These are phyloP conservation scores for Typhlichthys eigenmanni DNA, from an alignment of 2,797 vertebrate species.

Conservation along the genomic window DNA sequence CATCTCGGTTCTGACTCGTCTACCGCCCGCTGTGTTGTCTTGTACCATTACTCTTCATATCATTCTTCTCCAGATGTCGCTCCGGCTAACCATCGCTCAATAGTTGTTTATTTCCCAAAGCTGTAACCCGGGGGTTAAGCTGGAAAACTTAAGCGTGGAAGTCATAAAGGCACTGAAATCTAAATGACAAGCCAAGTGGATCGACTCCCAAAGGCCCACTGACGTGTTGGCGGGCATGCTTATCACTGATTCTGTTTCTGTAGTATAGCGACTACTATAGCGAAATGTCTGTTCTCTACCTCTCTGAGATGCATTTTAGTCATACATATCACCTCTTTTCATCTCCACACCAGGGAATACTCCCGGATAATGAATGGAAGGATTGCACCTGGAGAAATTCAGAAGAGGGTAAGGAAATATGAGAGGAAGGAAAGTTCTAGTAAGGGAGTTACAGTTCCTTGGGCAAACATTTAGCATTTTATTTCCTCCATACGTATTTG, in stretches of 20 bases:
- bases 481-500: slow-evolving; percentile 49
- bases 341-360: slow-evolving; percentile 37
- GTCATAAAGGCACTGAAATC: slow-evolving; percentile 13
- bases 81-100: slow-evolving; percentile 44
- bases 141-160: slow-evolving; percentile 27
- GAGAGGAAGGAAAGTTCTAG: slow-evolving; percentile 14
- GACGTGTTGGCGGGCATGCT: slow-evolving; percentile 28
- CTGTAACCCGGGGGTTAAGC: slow-evolving; percentile 38
- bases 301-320: slow-evolving; percentile 47
- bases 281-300: slow-evolving; percentile 31
- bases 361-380: slow-evolving; percentile 17
- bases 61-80: slow-evolving; percentile 28
- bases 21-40: slow-evolving; percentile 45
- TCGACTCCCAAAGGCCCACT: slow-evolving; percentile 32
- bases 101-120: slow-evolving; percentile 55
- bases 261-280: slow-evolving; percentile 23
- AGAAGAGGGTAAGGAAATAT: slow-evolving; percentile 2
- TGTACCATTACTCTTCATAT: slow-evolving; percentile 42
- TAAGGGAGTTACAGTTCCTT: slow-evolving; percentile 35
- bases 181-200: slow-evolving; percentile 29
- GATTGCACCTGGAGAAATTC: slow-evolving; percentile 38
- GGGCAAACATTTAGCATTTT: slow-evolving; percentile 48
- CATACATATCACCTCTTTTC: slow-evolving; percentile 37
- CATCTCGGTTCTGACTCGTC: slow-evolving; percentile 30
- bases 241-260: slow-evolving; percentile 33